These are phyloP conservation scores for Acanthosepion esculentum DNA, from an alignment of 2,888 invertebrate species.

Conservation along the genomic window DNA sequence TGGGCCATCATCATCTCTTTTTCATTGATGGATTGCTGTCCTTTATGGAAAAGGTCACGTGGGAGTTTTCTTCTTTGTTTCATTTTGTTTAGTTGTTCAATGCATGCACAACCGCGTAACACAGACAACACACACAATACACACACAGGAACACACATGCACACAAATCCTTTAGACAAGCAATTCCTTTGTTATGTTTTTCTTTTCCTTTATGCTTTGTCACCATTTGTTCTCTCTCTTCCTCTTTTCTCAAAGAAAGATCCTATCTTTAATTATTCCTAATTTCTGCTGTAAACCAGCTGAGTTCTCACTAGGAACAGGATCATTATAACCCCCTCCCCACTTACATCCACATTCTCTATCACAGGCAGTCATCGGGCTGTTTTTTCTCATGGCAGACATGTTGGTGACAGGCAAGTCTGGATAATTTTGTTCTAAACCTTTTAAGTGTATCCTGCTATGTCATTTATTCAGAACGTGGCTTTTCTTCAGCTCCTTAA, in stretches of 20 bases:
- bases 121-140: background rate
- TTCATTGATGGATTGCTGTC: background rate
- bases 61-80: background rate
- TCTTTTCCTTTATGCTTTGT: background rate
- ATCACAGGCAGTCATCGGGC: background rate
- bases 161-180: background rate
- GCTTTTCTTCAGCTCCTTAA: background rate
- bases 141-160: background rate
- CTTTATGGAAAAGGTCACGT: background rate
- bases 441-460: background rate
- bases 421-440: constrained; percentile 4
- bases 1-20: constrained; percentile 3
- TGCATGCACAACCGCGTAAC: background rate
- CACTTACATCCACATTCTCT: background rate
- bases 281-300: background rate
- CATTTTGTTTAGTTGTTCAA: background rate
- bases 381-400: background rate
- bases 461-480: background rate
- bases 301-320: background rate
- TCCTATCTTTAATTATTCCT: constrained; percentile 33
- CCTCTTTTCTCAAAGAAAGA: constrained; percentile 22
- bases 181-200: background rate
- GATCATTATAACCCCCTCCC: background rate
- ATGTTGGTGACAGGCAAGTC: constrained; percentile 33
- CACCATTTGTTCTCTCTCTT: background rate